Evolutionary conservation across 2,797 vertebrate species (phyloP).

Genomic region (Spatula versicolor): DNA sequence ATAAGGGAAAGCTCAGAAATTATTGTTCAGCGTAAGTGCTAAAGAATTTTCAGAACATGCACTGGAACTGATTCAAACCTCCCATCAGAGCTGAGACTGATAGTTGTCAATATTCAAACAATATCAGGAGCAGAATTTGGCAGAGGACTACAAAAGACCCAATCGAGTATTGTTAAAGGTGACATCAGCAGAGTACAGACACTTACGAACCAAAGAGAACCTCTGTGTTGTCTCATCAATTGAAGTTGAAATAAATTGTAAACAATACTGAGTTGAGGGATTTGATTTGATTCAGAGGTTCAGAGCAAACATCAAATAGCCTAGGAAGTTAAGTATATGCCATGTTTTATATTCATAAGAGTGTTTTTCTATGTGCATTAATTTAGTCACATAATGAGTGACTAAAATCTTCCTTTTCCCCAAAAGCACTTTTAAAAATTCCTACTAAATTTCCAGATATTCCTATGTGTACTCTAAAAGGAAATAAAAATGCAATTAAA

Average conservation of each 20-base stretch:
- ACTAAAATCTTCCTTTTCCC: conserved; percentile 66
- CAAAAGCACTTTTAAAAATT: conserved; percentile 67
- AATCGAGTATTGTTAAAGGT: not conserved
- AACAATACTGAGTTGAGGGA: conserved; percentile 35
- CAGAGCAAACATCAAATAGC: conserved; percentile 54
- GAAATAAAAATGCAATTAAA: conserved; percentile 61
- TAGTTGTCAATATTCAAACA: not conserved
- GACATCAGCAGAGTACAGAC: not conserved
- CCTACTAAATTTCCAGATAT: conserved; percentile 51
- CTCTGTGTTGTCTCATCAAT: not conserved
- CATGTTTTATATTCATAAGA: conserved; percentile 56
- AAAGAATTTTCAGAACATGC: not conserved
- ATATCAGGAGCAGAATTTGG: not conserved
- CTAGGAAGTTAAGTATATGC: conserved; percentile 4
- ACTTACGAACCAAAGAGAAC: not conserved
- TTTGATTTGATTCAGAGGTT: conserved; percentile 48
- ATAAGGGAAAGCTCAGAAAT: conserved; percentile 8
- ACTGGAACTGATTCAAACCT: not conserved
- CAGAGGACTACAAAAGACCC: not conserved
- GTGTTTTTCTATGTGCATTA: conserved; percentile 51
- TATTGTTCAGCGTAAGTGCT: not conserved
- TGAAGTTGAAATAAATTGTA: conserved; percentile 48
- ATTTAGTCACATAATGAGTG: conserved; percentile 45
- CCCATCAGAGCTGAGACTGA: not conserved
- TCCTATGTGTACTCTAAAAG: conserved; percentile 41